phyloP scores from a whole-genome alignment of 2,797 vertebrate genomes.

The Hozukius guyotensis region DNA sequence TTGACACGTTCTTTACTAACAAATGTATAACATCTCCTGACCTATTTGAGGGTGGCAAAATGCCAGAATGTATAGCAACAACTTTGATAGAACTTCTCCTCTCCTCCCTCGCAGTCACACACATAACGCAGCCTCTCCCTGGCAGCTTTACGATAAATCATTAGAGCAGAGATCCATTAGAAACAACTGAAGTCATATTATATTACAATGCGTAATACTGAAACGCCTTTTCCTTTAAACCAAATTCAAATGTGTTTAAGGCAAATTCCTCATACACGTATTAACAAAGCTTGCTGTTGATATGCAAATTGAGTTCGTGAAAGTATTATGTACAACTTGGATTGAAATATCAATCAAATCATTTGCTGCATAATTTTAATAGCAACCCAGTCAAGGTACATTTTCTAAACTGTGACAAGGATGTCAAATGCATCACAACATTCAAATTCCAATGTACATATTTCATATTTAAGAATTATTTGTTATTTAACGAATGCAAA shows the following conservation, averaged over 20 bases:
- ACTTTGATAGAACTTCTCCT: not conserved
- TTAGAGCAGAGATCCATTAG: not conserved
- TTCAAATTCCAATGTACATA: not conserved
- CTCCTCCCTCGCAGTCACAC: not conserved
- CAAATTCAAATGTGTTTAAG: not conserved
- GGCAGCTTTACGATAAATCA: not conserved
- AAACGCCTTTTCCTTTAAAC: not conserved
- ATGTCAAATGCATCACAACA: not conserved
- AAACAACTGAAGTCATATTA: not conserved
- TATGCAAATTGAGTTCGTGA: not conserved
- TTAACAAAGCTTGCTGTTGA: not conserved
- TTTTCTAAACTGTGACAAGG: not conserved
- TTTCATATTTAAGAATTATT: not conserved
- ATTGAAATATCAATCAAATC: not conserved
- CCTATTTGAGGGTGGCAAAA: conserved; percentile 17
- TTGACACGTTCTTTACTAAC: conserved; percentile 13
- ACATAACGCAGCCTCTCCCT: not conserved
- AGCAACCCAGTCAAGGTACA: not conserved
- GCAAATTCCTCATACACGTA: not conserved
- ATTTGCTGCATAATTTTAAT: not conserved
- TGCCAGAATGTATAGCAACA: not conserved
- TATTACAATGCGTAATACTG: not conserved
- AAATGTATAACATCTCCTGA: conserved; percentile 22
- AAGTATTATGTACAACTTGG: not conserved
- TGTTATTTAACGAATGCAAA: not conserved